Percentiles rank a stretch among this genome's conserved stretches.
Conservation (phyloP, 2,113 vertebrate genomes). For the Cyprinodon tularosa region DNA sequence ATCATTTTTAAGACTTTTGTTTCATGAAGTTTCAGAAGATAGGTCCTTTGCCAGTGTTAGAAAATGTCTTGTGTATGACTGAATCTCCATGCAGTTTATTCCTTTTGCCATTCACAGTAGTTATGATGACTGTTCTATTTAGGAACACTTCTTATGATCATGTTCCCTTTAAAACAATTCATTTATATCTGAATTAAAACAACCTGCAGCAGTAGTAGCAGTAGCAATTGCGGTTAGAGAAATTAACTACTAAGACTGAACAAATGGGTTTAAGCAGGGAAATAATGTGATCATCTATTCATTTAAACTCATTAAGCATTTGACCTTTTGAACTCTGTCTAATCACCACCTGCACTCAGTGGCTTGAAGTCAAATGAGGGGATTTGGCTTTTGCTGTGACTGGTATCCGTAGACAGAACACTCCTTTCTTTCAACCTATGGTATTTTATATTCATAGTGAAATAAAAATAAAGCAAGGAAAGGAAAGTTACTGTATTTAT, state of each 20-base stretch:
- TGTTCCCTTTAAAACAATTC: not conserved
- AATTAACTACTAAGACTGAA: conserved; percentile 8
- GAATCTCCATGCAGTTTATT: no score
- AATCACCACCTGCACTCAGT: not conserved
- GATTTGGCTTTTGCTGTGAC: not conserved
- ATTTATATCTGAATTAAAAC: not conserved
- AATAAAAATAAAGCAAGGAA: not conserved
- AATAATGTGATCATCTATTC: conserved; percentile 10
- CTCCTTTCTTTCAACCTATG: not conserved
- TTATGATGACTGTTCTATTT: no score
- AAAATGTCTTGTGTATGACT: no score
- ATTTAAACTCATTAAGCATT: conserved; percentile 23
- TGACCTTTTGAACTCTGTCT: conserved; percentile 21
- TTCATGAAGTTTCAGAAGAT: no score
- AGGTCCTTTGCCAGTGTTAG: no score
- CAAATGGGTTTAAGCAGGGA: not conserved
- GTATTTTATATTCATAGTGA: not conserved
- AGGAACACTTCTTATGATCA: no score
- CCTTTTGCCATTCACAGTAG: no score
- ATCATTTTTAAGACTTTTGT: no score
- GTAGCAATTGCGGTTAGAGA: not conserved
- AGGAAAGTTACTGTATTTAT: not conserved
- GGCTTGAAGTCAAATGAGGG: not conserved
- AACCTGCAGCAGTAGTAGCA: conserved; percentile 5
- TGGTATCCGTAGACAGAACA: not conserved